Conservation (phyloP, 2,113 vertebrate species). For the Nanorana parkeri region DNA sequence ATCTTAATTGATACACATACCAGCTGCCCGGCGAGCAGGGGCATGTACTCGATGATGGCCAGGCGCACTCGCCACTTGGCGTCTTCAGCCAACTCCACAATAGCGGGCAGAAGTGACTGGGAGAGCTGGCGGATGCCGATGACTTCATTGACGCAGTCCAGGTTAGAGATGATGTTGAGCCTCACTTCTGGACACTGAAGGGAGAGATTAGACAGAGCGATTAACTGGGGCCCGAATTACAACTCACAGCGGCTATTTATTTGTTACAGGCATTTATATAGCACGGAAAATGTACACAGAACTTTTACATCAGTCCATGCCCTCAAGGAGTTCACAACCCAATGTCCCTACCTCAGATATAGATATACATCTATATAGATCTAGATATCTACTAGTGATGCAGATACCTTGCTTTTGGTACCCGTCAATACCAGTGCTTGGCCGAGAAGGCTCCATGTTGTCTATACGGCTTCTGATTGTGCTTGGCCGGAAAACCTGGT, state of each 20-base stretch:
- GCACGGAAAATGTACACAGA: too few species aligned
- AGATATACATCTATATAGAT: too few species aligned
- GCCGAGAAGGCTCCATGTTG: too few species aligned
- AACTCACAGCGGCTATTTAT: not conserved
- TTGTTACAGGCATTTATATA: too few species aligned
- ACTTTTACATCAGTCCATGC: too few species aligned
- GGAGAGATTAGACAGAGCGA: not conserved
- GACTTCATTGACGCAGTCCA: slow-evolving; percentile 78
- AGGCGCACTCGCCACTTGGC: slow-evolving; percentile 77
- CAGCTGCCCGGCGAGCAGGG: slow-evolving; percentile 76
- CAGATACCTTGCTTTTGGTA: too few species aligned
- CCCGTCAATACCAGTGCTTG: too few species aligned
- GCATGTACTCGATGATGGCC: slow-evolving; percentile 81
- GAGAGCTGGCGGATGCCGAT: slow-evolving; percentile 78
- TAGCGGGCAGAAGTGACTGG: slow-evolving; percentile 76
- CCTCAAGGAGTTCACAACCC: too few species aligned
- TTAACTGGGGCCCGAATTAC: not conserved
- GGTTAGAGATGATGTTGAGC: slow-evolving; percentile 76
- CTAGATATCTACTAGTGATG: too few species aligned
- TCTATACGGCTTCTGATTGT: too few species aligned
- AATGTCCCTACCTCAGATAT: too few species aligned
- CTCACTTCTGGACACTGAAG: slow-evolving; percentile 73
- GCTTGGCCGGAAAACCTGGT: too few species aligned
- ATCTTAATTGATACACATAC: slow-evolving; percentile 54
- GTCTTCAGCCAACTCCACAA: slow-evolving; percentile 78